Evolutionary conservation across 2,888 invertebrate species (phyloP).

Genomic region (Dryocosmus kuriphilus): DNA sequence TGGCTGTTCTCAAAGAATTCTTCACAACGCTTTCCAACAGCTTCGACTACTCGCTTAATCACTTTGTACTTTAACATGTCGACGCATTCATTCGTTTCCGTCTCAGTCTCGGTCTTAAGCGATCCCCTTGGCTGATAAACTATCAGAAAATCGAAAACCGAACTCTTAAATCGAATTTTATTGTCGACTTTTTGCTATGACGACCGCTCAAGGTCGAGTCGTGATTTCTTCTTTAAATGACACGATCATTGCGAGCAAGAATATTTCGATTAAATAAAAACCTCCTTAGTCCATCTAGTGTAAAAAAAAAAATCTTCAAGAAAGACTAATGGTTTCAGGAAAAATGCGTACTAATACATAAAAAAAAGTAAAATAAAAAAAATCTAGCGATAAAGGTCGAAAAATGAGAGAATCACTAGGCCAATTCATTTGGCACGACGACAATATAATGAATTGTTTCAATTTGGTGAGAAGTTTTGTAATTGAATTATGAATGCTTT

Average conservation of each 20-base stretch:
- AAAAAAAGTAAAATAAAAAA: conserved; percentile 9
- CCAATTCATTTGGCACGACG: conserved; percentile 24
- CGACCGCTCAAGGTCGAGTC: conserved; percentile 11
- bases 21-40: not conserved
- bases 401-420: not conserved
- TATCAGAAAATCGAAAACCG: conserved; percentile 8
- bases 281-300: conserved; percentile 11
- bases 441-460: conserved; percentile 21
- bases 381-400: not conserved
- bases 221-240: conserved; percentile 3
- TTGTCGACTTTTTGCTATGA: conserved; percentile 21
- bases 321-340: not conserved
- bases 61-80: conserved; percentile 62
- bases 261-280: conserved; percentile 10
- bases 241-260: conserved; percentile 18
- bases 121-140: conserved; percentile 41
- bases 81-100: conserved; percentile 58
- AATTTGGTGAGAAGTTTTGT: not conserved
- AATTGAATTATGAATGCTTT: not conserved
- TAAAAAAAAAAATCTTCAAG: conserved; percentile 30
- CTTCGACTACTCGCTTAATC: conserved; percentile 47
- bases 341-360: not conserved
- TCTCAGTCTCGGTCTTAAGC: conserved; percentile 45
- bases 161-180: conserved; percentile 13
- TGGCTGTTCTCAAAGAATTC: conserved; percentile 8